These are phyloP conservation scores for Hydroisotoma schaefferi DNA, from an alignment of 2,888 invertebrate genomes.

Conservation along the genomic window DNA sequence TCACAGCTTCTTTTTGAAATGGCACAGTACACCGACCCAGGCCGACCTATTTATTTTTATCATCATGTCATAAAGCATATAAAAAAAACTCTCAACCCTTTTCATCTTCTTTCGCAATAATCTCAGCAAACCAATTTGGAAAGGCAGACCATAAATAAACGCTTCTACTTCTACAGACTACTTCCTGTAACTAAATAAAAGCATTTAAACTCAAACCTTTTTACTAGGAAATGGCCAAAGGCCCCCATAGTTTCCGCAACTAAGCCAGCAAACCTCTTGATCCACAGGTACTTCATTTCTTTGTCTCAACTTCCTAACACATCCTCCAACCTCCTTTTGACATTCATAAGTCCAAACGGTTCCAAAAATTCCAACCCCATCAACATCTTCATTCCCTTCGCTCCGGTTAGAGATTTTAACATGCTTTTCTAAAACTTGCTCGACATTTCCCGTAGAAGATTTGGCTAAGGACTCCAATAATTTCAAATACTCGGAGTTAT, in stretches of 20 bases:
- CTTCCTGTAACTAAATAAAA: neutral
- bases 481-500: no score
- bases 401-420: no score
- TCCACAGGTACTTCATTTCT: neutral
- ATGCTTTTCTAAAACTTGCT: no score
- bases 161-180: neutral
- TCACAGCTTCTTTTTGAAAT: neutral
- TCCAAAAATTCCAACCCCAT: no score
- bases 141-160: no score
- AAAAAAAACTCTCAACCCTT: neutral
- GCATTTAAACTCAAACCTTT: slow-evolving; percentile 6
- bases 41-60: neutral
- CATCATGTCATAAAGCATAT: neutral
- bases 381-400: no score
- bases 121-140: neutral
- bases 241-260: slow-evolving; percentile 64
- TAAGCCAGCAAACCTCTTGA: slow-evolving; percentile 59
- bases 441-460: no score
- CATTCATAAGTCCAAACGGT: neutral
- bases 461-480: no score
- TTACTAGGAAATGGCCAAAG: slow-evolving; percentile 67
- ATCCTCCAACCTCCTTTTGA: neutral
- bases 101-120: neutral
- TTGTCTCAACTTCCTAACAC: neutral
- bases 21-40: neutral